phyloP scores from a whole-genome alignment of 2,888 invertebrate genomes.

The Netelia fuscicornis region DNA sequence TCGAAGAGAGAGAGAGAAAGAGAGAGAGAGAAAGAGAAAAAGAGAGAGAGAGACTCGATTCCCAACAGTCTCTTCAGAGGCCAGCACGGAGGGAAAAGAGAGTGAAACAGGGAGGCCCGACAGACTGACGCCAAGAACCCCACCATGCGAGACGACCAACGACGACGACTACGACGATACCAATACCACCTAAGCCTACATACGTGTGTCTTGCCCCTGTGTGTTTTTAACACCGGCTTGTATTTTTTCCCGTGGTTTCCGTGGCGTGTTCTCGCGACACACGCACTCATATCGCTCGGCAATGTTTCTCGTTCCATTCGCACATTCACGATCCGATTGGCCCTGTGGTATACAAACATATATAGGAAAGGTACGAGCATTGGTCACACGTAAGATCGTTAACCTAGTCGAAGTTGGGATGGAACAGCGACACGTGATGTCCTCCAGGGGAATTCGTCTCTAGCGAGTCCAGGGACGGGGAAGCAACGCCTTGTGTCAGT shows the following conservation, averaged over 20 bases:
- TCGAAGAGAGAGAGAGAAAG: conserved; percentile 40
- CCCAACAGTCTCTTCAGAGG: conserved; percentile 53
- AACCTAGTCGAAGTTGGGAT: too few species aligned
- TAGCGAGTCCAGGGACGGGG: too few species aligned
- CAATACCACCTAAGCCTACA: background rate
- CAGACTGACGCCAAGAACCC: conserved; percentile 82
- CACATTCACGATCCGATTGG: background rate
- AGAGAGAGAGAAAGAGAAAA: conserved; percentile 50
- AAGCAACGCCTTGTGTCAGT: too few species aligned
- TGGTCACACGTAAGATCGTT: too few species aligned
- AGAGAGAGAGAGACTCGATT: conserved; percentile 52
- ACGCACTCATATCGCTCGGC: background rate
- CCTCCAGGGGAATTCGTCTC: background rate
- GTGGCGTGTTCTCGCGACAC: background rate
- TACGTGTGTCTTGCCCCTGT: conserved; percentile 3
- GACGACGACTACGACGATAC: conserved; percentile 45
- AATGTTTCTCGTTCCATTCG: background rate
- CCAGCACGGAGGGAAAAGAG: conserved; percentile 66
- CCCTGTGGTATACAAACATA: too few species aligned
- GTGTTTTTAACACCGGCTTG: conserved; percentile 39
- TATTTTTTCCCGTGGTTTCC: conserved; percentile 5
- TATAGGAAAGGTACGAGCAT: too few species aligned
- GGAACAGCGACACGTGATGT: background rate
- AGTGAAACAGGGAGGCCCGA: conserved; percentile 78
- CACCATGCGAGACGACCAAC: conserved; percentile 76